Conservation (phyloP, 1,140 invertebrate species). For the Conus betulinus region DNA sequence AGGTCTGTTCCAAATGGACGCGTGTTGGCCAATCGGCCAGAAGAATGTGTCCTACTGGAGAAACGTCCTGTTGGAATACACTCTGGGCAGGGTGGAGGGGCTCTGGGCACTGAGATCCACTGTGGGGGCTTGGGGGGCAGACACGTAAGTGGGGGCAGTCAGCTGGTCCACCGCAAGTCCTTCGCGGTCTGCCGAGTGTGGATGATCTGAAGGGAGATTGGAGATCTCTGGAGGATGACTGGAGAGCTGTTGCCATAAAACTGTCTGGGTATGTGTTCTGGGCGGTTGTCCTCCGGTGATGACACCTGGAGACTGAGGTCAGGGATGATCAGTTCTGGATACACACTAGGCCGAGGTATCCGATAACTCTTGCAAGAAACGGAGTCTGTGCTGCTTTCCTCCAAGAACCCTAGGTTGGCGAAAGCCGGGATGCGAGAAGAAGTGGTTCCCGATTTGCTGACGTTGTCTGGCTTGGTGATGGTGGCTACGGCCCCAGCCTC, state of each 20-base stretch:
- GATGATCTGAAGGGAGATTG: neutral
- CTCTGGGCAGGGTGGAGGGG: neutral
- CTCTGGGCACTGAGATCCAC: neutral
- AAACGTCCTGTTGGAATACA: neutral
- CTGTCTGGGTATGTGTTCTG: too few species aligned
- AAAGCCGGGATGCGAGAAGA: slow-evolving; percentile 2
- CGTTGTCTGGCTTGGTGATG: slow-evolving; percentile 26
- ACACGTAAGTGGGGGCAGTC: neutral
- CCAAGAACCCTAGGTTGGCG: neutral
- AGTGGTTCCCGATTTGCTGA: neutral
- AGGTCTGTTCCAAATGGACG: too few species aligned
- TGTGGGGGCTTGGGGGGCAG: neutral
- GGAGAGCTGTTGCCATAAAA: neutral
- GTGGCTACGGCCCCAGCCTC: slow-evolving; percentile 20
- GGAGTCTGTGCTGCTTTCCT: neutral
- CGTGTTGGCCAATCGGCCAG: too few species aligned
- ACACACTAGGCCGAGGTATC: neutral
- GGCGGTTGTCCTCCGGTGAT: neutral
- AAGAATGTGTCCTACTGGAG: neutral
- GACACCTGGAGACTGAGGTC: neutral
- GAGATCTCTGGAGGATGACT: neutral
- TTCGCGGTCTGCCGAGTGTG: too few species aligned
- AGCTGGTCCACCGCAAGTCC: neutral
- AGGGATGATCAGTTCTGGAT: neutral
- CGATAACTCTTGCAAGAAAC: neutral